A percentile compares a stretch with the other conserved stretches of the same genome.
Evolutionary conservation across 2,113 vertebrate species (phyloP).

Genomic region (Salvelinus namaycush): DNA sequence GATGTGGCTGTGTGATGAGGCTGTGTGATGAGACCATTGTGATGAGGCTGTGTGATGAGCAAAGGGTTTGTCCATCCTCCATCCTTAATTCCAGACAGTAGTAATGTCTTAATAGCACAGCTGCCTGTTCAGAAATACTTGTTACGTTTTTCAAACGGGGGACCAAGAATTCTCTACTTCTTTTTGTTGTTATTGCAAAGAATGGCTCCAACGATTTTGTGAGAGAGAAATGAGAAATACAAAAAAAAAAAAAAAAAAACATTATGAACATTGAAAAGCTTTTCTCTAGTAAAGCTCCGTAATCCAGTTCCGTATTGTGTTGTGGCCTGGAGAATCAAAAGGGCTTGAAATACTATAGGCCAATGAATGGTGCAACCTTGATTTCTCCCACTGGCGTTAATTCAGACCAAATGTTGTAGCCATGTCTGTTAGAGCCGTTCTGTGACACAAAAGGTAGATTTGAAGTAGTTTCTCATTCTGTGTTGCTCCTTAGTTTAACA

Average conservation of each 20-base stretch:
- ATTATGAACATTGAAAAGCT: not conserved
- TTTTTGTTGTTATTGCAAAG: not conserved
- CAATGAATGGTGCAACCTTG: too few species aligned
- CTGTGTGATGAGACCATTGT: too few species aligned
- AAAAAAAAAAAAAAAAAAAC: not conserved
- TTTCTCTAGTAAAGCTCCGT: too few species aligned
- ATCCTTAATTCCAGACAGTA: conserved; percentile 27
- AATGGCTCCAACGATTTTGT: not conserved
- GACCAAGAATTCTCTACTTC: not conserved
- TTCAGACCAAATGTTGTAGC: too few species aligned
- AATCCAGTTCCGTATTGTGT: too few species aligned
- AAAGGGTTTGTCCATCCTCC: conserved; percentile 13
- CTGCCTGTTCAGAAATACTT: conserved; percentile 17
- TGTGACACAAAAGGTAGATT: not conserved
- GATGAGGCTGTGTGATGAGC: not conserved
- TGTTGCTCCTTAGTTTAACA: not conserved
- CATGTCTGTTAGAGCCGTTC: too few species aligned
- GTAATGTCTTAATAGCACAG: conserved; percentile 46
- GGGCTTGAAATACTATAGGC: too few species aligned
- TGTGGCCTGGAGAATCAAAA: too few species aligned
- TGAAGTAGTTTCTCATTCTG: not conserved
- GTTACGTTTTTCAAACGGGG: not conserved
- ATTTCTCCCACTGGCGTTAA: too few species aligned
- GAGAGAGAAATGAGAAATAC: not conserved
- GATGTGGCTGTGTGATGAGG: too few species aligned